Evolutionary conservation across 2,113 vertebrate species (phyloP).

Genomic region (Elgaria multicarinata): DNA sequence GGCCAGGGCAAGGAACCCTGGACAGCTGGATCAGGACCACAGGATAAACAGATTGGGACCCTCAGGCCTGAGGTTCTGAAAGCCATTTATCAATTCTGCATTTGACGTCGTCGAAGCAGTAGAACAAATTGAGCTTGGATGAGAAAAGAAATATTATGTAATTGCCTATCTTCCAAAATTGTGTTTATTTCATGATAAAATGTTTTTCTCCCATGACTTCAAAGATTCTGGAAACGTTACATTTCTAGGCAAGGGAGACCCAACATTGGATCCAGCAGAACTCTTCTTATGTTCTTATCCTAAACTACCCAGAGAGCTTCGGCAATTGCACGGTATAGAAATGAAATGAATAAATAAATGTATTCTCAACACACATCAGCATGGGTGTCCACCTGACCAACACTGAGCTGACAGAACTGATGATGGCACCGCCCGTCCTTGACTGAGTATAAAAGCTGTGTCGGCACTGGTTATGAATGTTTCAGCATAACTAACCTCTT

Average conservation of each 20-base stretch:
- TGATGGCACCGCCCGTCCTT: accelerated
- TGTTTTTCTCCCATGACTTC: background rate
- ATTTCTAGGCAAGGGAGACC: background rate
- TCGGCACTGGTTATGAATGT: slow-evolving; percentile 57
- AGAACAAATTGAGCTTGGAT: too few relatives aligned
- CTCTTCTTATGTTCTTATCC: background rate
- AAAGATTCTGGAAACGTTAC: background rate
- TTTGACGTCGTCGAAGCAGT: too few relatives aligned
- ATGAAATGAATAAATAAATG: too few relatives aligned
- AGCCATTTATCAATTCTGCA: too few relatives aligned
- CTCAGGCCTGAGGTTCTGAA: too few relatives aligned
- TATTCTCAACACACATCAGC: background rate
- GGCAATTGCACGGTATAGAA: too few relatives aligned
- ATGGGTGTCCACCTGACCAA: slow-evolving; percentile 5
- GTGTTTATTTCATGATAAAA: background rate
- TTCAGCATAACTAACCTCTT: slow-evolving; percentile 66
- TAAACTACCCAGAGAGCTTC: too few relatives aligned
- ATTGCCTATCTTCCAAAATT: background rate
- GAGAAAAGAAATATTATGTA: too few relatives aligned
- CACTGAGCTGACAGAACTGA: slow-evolving; percentile 3
- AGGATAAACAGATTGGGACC: too few relatives aligned
- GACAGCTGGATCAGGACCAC: too few relatives aligned
- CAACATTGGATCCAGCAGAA: background rate
- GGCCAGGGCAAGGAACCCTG: too few relatives aligned
- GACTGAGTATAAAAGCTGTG: slow-evolving; percentile 38